A percentile compares a stretch with the other conserved stretches of the same genome.
phyloP scores from a whole-genome alignment of 2,113 vertebrate genomes.

The Rana temporaria region DNA sequence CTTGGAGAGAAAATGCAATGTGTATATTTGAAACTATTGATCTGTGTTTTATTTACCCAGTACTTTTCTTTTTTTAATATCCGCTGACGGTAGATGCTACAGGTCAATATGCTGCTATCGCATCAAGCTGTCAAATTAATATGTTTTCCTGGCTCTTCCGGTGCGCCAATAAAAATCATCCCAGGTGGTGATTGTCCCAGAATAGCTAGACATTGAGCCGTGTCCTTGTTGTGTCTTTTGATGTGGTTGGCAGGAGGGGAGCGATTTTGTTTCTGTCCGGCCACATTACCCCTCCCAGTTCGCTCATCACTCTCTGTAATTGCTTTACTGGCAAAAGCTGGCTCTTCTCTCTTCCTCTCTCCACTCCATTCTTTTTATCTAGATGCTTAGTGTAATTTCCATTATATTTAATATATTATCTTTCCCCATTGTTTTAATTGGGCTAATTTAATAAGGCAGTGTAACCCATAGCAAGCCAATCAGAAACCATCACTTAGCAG shows the following conservation, averaged over 20 bases:
- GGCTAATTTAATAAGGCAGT: too few relatives aligned
- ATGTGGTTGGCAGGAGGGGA: constrained; percentile 28
- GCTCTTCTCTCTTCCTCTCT: constrained; percentile 28
- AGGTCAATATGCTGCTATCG: background rate
- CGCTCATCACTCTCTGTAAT: constrained; percentile 52
- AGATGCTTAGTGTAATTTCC: background rate
- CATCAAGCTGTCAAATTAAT: background rate
- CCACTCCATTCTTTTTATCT: constrained; percentile 19
- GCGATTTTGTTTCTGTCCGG: constrained; percentile 16
- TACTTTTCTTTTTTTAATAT: too few relatives aligned
- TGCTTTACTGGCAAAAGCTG: constrained; percentile 51
- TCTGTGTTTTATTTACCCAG: background rate
- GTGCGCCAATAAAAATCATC: constrained; percentile 6
- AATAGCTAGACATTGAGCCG: constrained; percentile 39
- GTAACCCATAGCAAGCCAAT: too few relatives aligned
- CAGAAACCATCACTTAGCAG: too few relatives aligned
- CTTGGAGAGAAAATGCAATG: too few relatives aligned
- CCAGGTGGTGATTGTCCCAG: constrained; percentile 37
- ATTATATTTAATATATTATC: constrained; percentile 16
- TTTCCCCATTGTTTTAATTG: background rate
- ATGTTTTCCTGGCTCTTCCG: background rate
- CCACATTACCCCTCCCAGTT: constrained; percentile 37
- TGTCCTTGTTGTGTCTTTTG: constrained; percentile 55
- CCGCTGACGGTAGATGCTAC: background rate
- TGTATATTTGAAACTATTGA: too few relatives aligned